A percentile compares a stretch with the other conserved stretches of the same genome.
Evolutionary conservation across 1,140 invertebrate genomes (phyloP).

Genomic region (Eriocheir sinensis): DNA sequence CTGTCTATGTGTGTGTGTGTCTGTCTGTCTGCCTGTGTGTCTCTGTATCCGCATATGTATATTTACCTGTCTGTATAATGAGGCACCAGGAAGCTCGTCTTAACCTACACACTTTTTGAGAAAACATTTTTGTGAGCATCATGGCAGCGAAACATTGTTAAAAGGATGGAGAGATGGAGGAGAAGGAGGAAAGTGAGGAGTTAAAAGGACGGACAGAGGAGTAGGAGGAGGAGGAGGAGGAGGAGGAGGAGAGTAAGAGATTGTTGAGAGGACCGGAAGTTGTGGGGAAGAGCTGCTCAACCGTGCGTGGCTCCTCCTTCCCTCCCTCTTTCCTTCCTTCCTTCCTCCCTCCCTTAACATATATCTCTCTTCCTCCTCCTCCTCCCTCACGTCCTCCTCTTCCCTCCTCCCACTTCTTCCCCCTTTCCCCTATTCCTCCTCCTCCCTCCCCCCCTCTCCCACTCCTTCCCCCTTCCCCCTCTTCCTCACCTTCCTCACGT

Average conservation of each 20-base stretch:
- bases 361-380: constrained; percentile 2
- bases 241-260: neutral
- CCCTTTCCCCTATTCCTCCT: neutral
- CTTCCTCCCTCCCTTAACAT: neutral
- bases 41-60: neutral
- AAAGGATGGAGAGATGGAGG: neutral
- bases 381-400: neutral
- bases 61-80: neutral
- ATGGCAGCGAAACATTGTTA: neutral
- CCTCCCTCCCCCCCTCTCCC: neutral
- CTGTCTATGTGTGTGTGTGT: too few relatives aligned
- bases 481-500: neutral
- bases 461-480: neutral
- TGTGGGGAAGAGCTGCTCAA: constrained; percentile 49
- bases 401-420: neutral
- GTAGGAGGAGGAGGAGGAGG: neutral
- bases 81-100: too few relatives aligned
- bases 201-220: too few relatives aligned
- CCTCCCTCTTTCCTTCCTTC: neutral
- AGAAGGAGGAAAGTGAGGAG: neutral
- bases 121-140: too few relatives aligned
- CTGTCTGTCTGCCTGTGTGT: neutral
- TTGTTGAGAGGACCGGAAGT: constrained; percentile 42
- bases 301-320: constrained; percentile 20
- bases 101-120: too few relatives aligned